Evolutionary conservation across 2,888 invertebrate species (phyloP).

Genomic region (Cordilura impudica): DNA sequence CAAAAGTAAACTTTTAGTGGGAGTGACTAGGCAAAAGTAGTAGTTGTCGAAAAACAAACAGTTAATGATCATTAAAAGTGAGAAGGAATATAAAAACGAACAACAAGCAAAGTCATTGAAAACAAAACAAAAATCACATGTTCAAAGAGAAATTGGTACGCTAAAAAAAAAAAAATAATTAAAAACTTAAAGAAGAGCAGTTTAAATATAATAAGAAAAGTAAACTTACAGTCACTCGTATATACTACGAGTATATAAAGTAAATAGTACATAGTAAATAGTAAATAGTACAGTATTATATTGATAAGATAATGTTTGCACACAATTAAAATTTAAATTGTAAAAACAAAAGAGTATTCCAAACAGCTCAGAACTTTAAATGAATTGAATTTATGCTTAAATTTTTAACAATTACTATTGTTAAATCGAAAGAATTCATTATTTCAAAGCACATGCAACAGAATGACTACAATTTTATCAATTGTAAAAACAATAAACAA

Average conservation of each 20-base stretch:
- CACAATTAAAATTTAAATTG: background rate
- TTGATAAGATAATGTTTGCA: background rate
- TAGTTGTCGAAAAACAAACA: background rate
- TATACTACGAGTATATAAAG: too few species aligned
- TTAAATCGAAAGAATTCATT: background rate
- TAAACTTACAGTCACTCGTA: background rate
- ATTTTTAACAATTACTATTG: too few species aligned
- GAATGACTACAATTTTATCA: background rate
- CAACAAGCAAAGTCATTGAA: conserved; percentile 25
- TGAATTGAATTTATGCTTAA: too few species aligned
- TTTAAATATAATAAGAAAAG: background rate
- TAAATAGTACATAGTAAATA: too few species aligned
- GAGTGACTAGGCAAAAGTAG: conserved; percentile 13
- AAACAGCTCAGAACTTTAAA: too few species aligned
- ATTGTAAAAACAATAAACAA: background rate
- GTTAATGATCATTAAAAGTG: conserved; percentile 6
- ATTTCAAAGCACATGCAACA: background rate
- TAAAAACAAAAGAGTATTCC: background rate
- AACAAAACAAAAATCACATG: conserved; percentile 8
- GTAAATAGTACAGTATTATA: background rate
- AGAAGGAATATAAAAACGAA: background rate
- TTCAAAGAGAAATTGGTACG: background rate
- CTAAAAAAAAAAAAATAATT: too few species aligned
- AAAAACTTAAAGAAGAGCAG: background rate
- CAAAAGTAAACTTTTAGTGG: conserved; percentile 21